Evolutionary conservation across 2,113 vertebrate species (phyloP), one percentile per base, ranked within the genome.

Genomic region (Euleptes europaea): DNA sequence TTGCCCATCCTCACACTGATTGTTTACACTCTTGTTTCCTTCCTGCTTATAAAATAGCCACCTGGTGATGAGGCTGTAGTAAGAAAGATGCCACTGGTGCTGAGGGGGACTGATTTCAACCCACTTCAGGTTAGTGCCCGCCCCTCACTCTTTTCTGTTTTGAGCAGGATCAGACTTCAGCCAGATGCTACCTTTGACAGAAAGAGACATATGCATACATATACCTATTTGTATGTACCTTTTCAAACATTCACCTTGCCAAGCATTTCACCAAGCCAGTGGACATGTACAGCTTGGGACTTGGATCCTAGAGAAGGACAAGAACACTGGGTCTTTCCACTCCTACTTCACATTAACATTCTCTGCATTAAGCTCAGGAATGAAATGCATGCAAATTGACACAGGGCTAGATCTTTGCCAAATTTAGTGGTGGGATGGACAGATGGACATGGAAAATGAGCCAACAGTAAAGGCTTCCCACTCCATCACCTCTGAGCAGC

Each of bases 11-110:
- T 81, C 44, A 5, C 54, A 28, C 86, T 73, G 88, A 89, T 78
- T 92, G 91, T 94, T 93, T 94, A 94, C 91, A 92, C 92, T 91
- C 91, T 44, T 91, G 91, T 88, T 92, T 92, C 82, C 85, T 92
- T n/a, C 35, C 84, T 65, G 63, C 84, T 82, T 94, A 91, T 93
- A 91, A 44, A 93, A 94, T 94, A 94, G 88, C 86, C 88, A 92
- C 73, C 26, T 85, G 86, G 91, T 90, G 92, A 89, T 42, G 33
- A 89, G 86, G 87, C 88, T n/a, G 10, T 17, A 42, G 12, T 28
- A 21, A 49, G 33, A 66, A 13, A 67, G 51, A 60, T 40, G 23
- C 42, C 23, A 33, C 42, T 57, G 35, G 35, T 17, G 11, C 42
- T 75, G n/a, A 66, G n/a, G 12, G 54, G 51, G 60, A 19, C 38